A percentile compares a stretch with the other conserved stretches of the same genome.
Evolutionary conservation across 2,888 invertebrate species (phyloP).

Genomic region (Cantharis flavilabris): DNA sequence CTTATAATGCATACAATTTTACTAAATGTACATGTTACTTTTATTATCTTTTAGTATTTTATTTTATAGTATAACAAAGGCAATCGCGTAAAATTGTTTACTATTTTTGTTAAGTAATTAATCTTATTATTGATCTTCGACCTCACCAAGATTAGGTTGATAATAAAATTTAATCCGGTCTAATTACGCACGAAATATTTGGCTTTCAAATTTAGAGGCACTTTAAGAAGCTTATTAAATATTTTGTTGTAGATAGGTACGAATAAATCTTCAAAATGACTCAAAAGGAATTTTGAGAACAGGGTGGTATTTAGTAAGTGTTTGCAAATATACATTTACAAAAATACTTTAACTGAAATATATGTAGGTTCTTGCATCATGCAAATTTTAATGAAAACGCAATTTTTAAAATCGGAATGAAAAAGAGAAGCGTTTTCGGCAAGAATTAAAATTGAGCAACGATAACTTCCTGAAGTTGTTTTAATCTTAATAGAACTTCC

Average conservation of each 20-base stretch:
- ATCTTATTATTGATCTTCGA: background rate
- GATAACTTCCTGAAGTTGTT: background rate
- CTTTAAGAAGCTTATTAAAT: background rate
- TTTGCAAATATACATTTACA: background rate
- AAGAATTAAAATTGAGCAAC: background rate
- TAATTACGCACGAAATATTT: background rate
- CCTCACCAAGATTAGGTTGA: background rate
- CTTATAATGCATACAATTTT: background rate
- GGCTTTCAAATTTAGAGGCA: background rate
- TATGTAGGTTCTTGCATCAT: no score
- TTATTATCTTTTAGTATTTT: background rate
- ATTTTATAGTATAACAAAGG: background rate
- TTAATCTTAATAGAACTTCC: background rate
- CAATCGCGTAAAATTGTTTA: background rate
- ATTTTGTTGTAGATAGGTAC: background rate
- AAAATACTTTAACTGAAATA: no score
- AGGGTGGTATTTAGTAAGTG: background rate
- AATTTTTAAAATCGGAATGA: background rate
- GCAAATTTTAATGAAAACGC: no score
- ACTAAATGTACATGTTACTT: background rate
- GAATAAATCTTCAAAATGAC: background rate
- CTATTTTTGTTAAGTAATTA: background rate
- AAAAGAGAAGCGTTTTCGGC: background rate
- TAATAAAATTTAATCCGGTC: background rate
- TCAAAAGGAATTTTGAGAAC: background rate